Base-by-base conservation (phyloP, 2,797 vertebrate genomes). In the Crenuchus spilurus region DNA sequence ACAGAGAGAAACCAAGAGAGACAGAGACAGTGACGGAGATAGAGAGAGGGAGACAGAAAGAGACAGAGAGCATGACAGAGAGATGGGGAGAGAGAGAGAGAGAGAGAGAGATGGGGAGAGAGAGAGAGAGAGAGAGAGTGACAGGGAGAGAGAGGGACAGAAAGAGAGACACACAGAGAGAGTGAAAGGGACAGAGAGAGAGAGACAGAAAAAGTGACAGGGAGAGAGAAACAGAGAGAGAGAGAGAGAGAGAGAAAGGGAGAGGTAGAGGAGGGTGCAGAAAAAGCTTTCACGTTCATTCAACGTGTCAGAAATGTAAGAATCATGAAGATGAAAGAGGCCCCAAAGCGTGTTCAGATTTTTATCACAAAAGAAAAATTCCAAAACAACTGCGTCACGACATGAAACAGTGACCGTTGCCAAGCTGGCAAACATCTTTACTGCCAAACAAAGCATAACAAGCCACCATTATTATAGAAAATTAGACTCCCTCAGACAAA, bases 371-470 rank as follows among this genome's bases (percentile, higher is more conserved):
- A 49, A 48, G 54, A 54, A 70, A 73, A 70, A 72, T 76, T 72
- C 64, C 70, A 54, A 24, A 46, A 48, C 49, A 39, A 61, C 35
- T 2, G 11, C 63, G 74, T 58, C 65, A 60, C 48, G 78, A 80
- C 78, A 65, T 60, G 80, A 78, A 61, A 79, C 73, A 14, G 74
- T 76, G 6, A 14, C 61, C 30, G 57, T 55, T 83, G 85, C 81
- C 82, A 83, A 71, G 80, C 66, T 74, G 68, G 70, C 78, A 76
- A 78, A 80, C 46, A 70, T 51, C 72, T 82, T 60, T 74, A 80
- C 87, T 78, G 64, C 82, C 74, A 83, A 67, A 84, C 79, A 78
- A 85, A 87, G 55, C 39, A 68, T 54, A 60, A 39, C 49, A 80
- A 62, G 64, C 73, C 49, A 78, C 75, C 72, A 64, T 35, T 69